Conservation (phyloP, 2,113 vertebrate species). For the Sphyrna mokarran region DNA sequence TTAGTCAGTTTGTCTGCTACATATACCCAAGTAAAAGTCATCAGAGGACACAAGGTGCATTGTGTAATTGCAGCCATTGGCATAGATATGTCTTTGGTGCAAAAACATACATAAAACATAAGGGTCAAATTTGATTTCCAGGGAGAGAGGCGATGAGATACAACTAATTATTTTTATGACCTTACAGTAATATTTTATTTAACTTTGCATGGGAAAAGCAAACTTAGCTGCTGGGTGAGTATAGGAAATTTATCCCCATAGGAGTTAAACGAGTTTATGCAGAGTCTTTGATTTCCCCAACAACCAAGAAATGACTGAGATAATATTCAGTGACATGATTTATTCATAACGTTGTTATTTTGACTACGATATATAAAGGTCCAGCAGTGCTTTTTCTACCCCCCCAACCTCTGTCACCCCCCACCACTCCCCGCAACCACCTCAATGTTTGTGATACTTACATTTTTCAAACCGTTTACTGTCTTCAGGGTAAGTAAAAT, state of each 20-base stretch:
- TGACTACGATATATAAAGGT: conserved; percentile 44
- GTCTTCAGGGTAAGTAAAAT: conserved; percentile 57
- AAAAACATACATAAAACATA: conserved; percentile 65
- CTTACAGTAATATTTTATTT: conserved; percentile 63
- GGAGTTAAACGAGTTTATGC: conserved; percentile 48
- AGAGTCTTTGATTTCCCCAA: conserved; percentile 51
- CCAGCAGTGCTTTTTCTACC: conserved; percentile 41
- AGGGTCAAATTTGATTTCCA: conserved; percentile 63
- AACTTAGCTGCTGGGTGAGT: conserved; percentile 47
- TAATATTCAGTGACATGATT: conserved; percentile 52
- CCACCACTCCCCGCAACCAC: no score
- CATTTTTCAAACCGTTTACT: conserved; percentile 57
- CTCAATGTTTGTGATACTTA: conserved; percentile 54
- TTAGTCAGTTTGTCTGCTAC: background rate
- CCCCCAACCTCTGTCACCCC: background rate
- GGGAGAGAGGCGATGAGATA: conserved; percentile 54
- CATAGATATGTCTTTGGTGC: conserved; percentile 47
- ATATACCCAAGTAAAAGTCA: conserved; percentile 20
- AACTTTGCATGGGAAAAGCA: conserved; percentile 51
- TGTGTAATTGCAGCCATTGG: conserved; percentile 42
- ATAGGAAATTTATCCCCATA: conserved; percentile 48
- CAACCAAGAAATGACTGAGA: conserved; percentile 45
- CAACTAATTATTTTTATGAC: conserved; percentile 66
- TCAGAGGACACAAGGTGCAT: conserved; percentile 30
- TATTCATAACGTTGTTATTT: conserved; percentile 57